Evolutionary conservation across 2,797 vertebrate genomes (phyloP).

Genomic region (Parauchenoglanis punctatus): DNA sequence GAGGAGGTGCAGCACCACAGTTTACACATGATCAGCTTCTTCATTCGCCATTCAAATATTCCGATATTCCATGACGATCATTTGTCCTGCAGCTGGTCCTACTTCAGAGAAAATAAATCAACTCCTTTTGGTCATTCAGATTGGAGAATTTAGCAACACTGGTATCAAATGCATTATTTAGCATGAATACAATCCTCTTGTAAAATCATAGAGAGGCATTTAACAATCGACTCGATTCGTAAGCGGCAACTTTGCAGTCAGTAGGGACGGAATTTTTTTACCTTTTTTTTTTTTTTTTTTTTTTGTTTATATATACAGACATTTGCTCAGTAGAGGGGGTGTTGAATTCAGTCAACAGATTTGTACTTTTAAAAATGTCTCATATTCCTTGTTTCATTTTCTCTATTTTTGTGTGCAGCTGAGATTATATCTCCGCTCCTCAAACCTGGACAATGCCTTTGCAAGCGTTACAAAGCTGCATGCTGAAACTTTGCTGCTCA

Average conservation of each 20-base stretch:
- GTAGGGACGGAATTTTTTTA: neutral
- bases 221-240: neutral
- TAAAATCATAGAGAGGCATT: neutral
- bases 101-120: neutral
- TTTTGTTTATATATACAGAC: too few relatives aligned
- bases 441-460: slow-evolving; percentile 96
- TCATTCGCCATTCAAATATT: neutral
- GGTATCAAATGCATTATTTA: neutral
- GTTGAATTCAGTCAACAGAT: too few relatives aligned
- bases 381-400: too few relatives aligned
- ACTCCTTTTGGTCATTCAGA: neutral
- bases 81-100: neutral
- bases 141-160: neutral
- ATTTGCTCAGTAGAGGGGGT: neutral
- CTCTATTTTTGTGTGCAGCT: slow-evolving; percentile 70
- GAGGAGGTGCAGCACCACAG: slow-evolving; percentile 83
- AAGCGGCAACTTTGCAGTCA: neutral
- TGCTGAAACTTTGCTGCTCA: slow-evolving; percentile 88
- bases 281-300: too few relatives aligned
- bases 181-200: neutral
- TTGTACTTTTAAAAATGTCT: neutral
- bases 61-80: neutral
- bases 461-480: slow-evolving; percentile 92
- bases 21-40: neutral
- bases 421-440: slow-evolving; percentile 89